Evolutionary conservation across 2,888 invertebrate species (phyloP), one percentile per base, ranked within the genome.

Genomic region (Uropetala carovei): DNA sequence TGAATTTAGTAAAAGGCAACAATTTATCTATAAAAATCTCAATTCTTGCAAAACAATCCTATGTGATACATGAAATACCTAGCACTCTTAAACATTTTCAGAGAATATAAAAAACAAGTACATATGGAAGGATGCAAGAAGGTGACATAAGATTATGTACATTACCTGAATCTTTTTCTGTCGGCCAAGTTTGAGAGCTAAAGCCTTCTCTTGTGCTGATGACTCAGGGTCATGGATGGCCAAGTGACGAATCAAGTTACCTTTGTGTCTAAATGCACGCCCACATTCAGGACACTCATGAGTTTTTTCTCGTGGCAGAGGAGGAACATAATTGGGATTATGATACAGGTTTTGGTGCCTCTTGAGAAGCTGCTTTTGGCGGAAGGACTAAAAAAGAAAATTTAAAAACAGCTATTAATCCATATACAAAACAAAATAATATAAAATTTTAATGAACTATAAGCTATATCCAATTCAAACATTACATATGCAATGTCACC

Each of bases 301-400:
- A 0, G 97, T 97, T 95, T 99, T 99, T 94, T 98, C 98, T 93
- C 97, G 97, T 0, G 98, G 98, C 43, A 97, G 96, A 91, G 99
- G 99, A 9, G 98, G 98, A 92, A 98, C 97, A 94, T 99, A 99
- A 94, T 97, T 96, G 0, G 98, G 98, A 94, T 98, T 98, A 95
- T 99, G 99, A 95, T 99, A 98, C 7, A 99, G 95, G 95, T 99
- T 99, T 94, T 98, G 97, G 94, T 99, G 99, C 0, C 99, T 96
- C 93, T 97, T 97, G 18, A 99, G 96, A 92, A 99, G 95, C 94
- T 99, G 99, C 94, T 98, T 99, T 95, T 99, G 99, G 92, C 99
- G 97, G 95, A 95, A 96, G 89, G 96, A 95, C 94, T 95, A 93
- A 27, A 91, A 93, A 14, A 13, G n/a, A 60, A 59, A 60, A 83